A percentile compares a stretch with the other conserved stretches of the same genome.
Evolutionary conservation across 2,888 invertebrate species (phyloP).

Genomic region (Desoria tigrina): DNA sequence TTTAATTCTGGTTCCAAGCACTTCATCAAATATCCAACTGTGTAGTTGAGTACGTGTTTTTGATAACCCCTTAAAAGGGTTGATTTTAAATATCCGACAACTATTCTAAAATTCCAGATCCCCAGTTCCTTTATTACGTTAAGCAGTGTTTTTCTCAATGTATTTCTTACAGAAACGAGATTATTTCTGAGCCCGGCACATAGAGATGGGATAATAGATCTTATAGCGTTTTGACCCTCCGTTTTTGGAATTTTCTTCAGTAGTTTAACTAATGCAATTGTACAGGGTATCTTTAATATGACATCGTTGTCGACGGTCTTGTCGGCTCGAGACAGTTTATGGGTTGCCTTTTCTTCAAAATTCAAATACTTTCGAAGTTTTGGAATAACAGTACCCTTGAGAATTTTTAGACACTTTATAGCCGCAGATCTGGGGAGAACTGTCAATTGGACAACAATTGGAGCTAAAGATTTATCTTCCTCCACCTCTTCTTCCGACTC

Average conservation of each 20-base stretch:
- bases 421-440: constrained; percentile 36
- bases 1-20: constrained; percentile 37
- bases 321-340: constrained; percentile 40
- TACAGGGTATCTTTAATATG: constrained; percentile 45
- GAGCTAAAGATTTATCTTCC: constrained; percentile 23
- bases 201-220: constrained; percentile 45
- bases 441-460: constrained; percentile 7
- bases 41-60: constrained; percentile 46
- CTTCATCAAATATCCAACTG: constrained; percentile 37
- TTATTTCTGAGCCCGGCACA: constrained; percentile 42
- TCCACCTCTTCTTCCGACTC: constrained; percentile 17
- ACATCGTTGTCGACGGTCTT: constrained; percentile 44
- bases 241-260: constrained; percentile 40
- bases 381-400: constrained; percentile 38
- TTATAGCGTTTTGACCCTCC: constrained; percentile 38
- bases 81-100: constrained; percentile 39
- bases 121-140: constrained; percentile 44
- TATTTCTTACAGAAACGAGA: constrained; percentile 37
- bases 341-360: constrained; percentile 44
- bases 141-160: constrained; percentile 39
- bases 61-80: constrained; percentile 44
- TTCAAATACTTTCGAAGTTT: constrained; percentile 41
- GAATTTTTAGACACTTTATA: constrained; percentile 30
- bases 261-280: constrained; percentile 42
- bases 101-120: constrained; percentile 30